These are phyloP conservation scores for Orthosia gothica DNA, from an alignment of 2,888 invertebrate species.

Conservation along the genomic window DNA sequence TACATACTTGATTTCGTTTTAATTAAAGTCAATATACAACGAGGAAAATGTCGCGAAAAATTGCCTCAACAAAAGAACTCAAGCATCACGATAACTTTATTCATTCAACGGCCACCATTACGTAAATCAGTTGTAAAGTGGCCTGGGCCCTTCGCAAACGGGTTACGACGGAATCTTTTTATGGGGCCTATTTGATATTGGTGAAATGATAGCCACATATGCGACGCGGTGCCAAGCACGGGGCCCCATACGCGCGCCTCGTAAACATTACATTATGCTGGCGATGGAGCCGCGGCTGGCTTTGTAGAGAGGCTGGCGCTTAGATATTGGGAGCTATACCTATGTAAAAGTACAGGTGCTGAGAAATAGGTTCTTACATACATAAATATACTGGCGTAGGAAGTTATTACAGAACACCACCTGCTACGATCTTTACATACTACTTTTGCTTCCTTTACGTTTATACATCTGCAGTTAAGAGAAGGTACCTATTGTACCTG, in stretches of 20 bases:
- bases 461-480: too few relatives aligned
- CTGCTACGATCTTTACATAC: too few relatives aligned
- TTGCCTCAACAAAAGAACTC: neutral
- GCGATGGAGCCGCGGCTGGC: neutral
- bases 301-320: neutral
- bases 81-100: constrained; percentile 46
- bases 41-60: constrained; percentile 1
- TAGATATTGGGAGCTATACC: constrained; percentile 26
- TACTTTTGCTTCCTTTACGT: too few relatives aligned
- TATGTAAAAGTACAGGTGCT: neutral
- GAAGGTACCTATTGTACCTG: too few relatives aligned
- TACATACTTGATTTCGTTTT: too few relatives aligned
- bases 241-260: constrained; percentile 42
- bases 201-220: constrained; percentile 69
- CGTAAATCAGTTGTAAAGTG: constrained; percentile 68
- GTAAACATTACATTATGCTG: constrained; percentile 63
- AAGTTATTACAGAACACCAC: too few relatives aligned
- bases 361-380: neutral
- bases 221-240: constrained; percentile 68
- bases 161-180: constrained; percentile 63
- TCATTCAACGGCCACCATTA: constrained; percentile 51
- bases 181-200: constrained; percentile 69
- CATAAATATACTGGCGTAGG: too few relatives aligned
- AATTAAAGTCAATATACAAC: neutral
- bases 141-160: constrained; percentile 43